Percentiles rank a stretch among this genome's conserved stretches.
phyloP scores from a whole-genome alignment of 2,888 invertebrate genomes.

The Coleophora deauratella region DNA sequence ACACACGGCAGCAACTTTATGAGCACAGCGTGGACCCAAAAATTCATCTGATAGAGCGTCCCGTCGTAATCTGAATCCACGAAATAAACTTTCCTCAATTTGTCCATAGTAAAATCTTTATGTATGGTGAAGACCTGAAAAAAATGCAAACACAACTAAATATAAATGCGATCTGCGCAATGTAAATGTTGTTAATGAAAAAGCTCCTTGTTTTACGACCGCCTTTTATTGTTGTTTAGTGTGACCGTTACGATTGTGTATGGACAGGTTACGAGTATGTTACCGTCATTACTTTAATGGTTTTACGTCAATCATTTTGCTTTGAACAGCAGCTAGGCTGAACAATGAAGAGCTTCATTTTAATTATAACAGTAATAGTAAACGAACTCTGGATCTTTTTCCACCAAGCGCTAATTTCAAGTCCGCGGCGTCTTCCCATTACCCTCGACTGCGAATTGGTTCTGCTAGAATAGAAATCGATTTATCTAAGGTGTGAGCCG shows the following conservation, averaged over 20 bases:
- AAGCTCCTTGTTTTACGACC: conserved; percentile 3
- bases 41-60: conserved; percentile 80
- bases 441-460: not conserved
- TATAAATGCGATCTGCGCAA: too few species aligned
- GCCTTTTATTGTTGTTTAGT: conserved; percentile 1
- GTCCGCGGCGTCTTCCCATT: too few species aligned
- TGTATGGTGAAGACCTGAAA: conserved; percentile 66
- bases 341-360: too few species aligned
- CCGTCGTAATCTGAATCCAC: conserved; percentile 73
- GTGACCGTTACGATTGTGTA: not conserved
- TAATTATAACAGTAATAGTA: too few species aligned
- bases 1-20: conserved; percentile 87
- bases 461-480: conserved; percentile 24
- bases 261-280: not conserved
- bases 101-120: conserved; percentile 33
- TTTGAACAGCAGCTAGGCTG: too few species aligned
- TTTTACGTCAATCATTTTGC: not conserved
- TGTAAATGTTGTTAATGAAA: conserved; percentile 3
- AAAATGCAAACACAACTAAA: not conserved
- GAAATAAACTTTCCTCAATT: conserved; percentile 46
- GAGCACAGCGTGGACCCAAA: conserved; percentile 87
- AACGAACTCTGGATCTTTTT: not conserved
- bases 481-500: conserved; percentile 37
- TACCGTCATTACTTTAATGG: not conserved
- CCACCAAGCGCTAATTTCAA: too few species aligned